Evolutionary conservation across 2,113 vertebrate genomes (phyloP).

Genomic region (Gobiocypris rarus): DNA sequence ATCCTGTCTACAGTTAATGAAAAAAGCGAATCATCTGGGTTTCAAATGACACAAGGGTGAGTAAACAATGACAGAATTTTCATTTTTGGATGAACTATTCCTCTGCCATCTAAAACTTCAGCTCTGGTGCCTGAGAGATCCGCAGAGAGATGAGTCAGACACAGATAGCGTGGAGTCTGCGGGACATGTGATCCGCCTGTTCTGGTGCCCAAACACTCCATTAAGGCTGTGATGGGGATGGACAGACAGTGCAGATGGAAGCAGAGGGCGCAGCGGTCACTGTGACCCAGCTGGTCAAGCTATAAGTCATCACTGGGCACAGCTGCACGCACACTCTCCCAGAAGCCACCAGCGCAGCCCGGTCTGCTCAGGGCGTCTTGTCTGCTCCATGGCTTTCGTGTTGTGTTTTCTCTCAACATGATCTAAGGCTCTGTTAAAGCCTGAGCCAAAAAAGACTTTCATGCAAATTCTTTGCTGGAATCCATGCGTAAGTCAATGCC

Average conservation of each 20-base stretch:
- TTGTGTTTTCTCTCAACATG: constrained; percentile 27
- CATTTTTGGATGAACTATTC: background rate
- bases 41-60: background rate
- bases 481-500: background rate
- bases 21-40: background rate
- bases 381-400: constrained; percentile 41
- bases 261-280: constrained; percentile 55
- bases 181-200: constrained; percentile 20
- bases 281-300: constrained; percentile 61
- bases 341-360: background rate
- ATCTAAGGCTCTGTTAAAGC: constrained; percentile 6
- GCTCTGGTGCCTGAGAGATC: background rate
- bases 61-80: background rate
- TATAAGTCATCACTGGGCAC: constrained; percentile 70
- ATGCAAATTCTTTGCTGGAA: constrained; percentile 33
- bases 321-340: constrained; percentile 64
- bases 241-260: constrained; percentile 38
- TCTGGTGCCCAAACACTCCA: constrained; percentile 32
- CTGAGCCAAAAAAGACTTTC: constrained; percentile 37
- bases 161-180: constrained; percentile 13
- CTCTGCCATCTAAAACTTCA: background rate
- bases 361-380: background rate
- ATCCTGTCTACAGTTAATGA: background rate
- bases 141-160: constrained; percentile 25
- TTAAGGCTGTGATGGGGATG: constrained; percentile 35